phyloP scores from a whole-genome alignment of 2,113 vertebrate species.

The Phyllostomus discolor region DNA sequence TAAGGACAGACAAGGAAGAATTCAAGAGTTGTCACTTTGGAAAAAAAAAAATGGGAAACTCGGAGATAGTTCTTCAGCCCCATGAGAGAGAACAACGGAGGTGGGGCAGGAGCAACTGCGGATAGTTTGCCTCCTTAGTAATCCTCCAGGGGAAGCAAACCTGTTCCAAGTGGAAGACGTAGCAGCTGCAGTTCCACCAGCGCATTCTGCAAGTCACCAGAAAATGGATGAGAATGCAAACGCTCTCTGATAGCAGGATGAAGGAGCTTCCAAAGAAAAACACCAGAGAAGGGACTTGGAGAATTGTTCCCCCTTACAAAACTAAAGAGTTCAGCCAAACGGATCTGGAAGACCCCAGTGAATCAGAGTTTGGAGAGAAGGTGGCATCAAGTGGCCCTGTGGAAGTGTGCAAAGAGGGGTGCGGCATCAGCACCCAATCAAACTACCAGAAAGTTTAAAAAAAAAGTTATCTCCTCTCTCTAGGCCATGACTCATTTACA shows the following conservation, averaged over 20 bases:
- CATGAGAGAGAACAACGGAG: neutral
- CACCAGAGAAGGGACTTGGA: neutral
- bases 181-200: slow-evolving; percentile 61
- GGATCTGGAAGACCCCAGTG: neutral
- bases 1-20: neutral
- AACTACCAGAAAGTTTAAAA: neutral
- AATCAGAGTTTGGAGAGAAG: neutral
- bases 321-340: neutral
- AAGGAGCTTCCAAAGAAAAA: slow-evolving; percentile 13
- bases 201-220: slow-evolving; percentile 56
- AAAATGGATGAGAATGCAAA: slow-evolving; percentile 26
- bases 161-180: slow-evolving; percentile 27
- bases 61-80: neutral
- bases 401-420: neutral
- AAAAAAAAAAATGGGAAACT: neutral
- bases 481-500: neutral
- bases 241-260: neutral
- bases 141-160: slow-evolving; percentile 61
- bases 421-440: neutral
- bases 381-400: neutral
- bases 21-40: neutral
- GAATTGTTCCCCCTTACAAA: neutral
- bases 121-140: slow-evolving; percentile 47
- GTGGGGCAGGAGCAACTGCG: slow-evolving; percentile 54
- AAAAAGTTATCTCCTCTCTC: neutral